Evolutionary conservation across 2,888 invertebrate genomes (phyloP), one percentile per base, ranked within the genome.

Genomic region (Lepidonotus clava): DNA sequence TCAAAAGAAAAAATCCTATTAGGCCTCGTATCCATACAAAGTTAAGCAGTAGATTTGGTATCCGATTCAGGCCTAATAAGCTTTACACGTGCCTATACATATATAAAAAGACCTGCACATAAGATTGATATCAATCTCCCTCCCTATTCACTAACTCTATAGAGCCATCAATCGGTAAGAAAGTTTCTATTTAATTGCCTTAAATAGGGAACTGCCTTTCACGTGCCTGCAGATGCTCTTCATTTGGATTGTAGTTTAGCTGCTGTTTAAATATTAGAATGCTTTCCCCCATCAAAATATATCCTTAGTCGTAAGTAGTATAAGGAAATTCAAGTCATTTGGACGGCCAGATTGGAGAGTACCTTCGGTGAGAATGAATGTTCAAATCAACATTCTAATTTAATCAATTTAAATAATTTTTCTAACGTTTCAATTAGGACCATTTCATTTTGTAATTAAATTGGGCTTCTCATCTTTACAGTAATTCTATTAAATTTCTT

Each of bases 101-200:
- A n/a, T n/a, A n/a, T n/a, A n/a, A n/a, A n/a, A n/a, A n/a, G 38
- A 2, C 4, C 38, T 38, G 71, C 71, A 71, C 71, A 34, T 8
- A 14, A n/a, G 14, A 56, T 18, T 71, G 38, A 18, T 71, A 36
- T 38, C 46, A 46, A 71, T 36, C 36, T 32, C 71, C 71, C 67
- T 34, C 34, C 71, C 36, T 36, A 18, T 71, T 36, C 71, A 71
- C 80, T 28, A 1, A 41, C 41, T 32, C 28, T 46, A 32, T 80
- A 80, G 80, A 41, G 28, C 46, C 80, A 80, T 46, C 80, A 80
- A 80, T 80, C 80, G 80, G 80, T 80, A 80, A 80, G 80, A 34
- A 36, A 38, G 71, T 71, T 71, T 71, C 36, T 38, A 34, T 71
- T 34, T 71, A 71, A 71, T 71, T 34, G 1, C 71, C 38, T 34